Evolutionary conservation across 2,888 invertebrate species (phyloP).

Genomic region (Polyommatus iphigenia): DNA sequence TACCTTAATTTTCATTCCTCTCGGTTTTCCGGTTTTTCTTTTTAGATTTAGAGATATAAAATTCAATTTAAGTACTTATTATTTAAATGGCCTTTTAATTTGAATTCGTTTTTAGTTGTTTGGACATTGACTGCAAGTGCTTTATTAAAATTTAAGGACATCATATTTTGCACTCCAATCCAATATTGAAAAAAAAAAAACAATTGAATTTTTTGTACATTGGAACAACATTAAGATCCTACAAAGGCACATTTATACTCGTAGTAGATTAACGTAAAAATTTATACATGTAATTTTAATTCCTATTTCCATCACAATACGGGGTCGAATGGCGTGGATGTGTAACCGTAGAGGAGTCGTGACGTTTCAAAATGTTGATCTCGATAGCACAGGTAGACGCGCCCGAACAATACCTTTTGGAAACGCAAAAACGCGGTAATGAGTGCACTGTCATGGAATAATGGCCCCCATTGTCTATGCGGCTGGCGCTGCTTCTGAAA

Average conservation of each 20-base stretch:
- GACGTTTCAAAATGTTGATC: slow-evolving; percentile 45
- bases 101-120: not conserved
- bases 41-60: no score
- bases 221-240: slow-evolving; percentile 14
- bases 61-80: no score
- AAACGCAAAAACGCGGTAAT: slow-evolving; percentile 64
- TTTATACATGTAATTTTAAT: slow-evolving; percentile 31
- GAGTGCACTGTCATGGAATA: slow-evolving; percentile 70
- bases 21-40: no score
- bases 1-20: not conserved
- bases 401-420: slow-evolving; percentile 59
- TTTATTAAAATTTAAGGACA: not conserved
- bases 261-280: slow-evolving; percentile 31
- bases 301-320: not conserved
- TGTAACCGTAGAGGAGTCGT: slow-evolving; percentile 26
- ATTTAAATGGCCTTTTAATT: no score
- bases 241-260: slow-evolving; percentile 14
- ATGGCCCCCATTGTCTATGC: slow-evolving; percentile 71
- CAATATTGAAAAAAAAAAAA: slow-evolving; percentile 5
- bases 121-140: not conserved
- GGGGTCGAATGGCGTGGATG: slow-evolving; percentile 28
- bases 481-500: slow-evolving; percentile 52
- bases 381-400: slow-evolving; percentile 69
- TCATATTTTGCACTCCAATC: not conserved
- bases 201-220: slow-evolving; percentile 18